These are phyloP conservation scores for Caenorhabditis wallacei DNA, from an alignment of 2,888 invertebrate species.

Conservation along the genomic window DNA sequence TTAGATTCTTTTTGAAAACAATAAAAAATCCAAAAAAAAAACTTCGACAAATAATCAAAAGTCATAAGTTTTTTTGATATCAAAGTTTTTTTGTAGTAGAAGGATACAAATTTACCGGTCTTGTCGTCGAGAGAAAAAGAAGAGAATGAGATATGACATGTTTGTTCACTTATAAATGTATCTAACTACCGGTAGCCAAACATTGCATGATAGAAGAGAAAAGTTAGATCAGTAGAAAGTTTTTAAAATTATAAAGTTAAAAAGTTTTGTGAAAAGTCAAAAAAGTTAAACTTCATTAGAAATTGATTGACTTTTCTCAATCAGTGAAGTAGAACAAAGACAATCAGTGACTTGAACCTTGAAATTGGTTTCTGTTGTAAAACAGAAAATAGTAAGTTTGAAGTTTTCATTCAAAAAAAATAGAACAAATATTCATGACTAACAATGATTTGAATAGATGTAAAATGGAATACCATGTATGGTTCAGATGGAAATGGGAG, in stretches of 20 bases:
- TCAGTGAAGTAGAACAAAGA: no score
- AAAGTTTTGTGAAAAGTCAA: no score
- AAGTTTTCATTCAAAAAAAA: neutral
- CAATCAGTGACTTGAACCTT: no score
- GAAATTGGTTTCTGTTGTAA: no score
- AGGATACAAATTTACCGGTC: neutral
- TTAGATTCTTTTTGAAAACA: neutral
- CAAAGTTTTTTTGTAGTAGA: neutral
- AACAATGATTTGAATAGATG: neutral
- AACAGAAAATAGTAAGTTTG: no score
- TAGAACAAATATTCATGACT: constrained; percentile 20
- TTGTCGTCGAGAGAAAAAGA: neutral
- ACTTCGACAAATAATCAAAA: neutral
- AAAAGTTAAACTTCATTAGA: no score
- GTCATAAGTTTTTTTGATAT: constrained; percentile 6
- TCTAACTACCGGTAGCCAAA: constrained; percentile 36
- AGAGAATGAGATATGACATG: constrained; percentile 44
- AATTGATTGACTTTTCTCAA: no score
- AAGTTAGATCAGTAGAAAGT: neutral
- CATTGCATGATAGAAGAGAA: constrained; percentile 8
- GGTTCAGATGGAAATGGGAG: neutral
- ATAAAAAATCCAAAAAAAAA: neutral
- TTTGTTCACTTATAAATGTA: constrained; percentile 38
- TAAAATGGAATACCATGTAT: neutral
- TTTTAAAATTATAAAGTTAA: no score